Evolutionary conservation across 2,888 invertebrate genomes (phyloP).

Genomic region (Diadegma fenestrale): DNA sequence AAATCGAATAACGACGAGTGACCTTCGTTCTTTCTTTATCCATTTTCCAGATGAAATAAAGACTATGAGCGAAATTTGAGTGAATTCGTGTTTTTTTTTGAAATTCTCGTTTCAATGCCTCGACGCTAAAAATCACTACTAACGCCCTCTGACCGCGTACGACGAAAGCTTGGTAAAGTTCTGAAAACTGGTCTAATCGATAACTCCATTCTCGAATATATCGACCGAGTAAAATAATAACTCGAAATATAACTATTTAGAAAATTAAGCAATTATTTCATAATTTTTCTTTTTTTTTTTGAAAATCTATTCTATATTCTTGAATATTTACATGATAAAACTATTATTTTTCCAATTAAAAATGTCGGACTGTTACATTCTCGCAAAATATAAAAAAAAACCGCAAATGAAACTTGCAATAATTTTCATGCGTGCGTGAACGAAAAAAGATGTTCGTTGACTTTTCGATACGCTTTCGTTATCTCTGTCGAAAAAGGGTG

Average conservation of each 20-base stretch:
- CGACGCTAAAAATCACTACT: background rate
- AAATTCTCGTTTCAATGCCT: background rate
- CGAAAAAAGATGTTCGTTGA: slow-evolving; percentile 11
- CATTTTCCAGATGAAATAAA: background rate
- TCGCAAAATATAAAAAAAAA: background rate
- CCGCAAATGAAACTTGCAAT: background rate
- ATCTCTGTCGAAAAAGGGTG: slow-evolving; percentile 51
- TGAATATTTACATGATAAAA: background rate
- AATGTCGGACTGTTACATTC: background rate
- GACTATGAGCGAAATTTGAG: background rate
- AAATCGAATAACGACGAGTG: slow-evolving; percentile 11
- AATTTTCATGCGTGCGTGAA: slow-evolving; percentile 39
- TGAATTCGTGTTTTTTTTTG: background rate
- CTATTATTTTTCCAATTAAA: background rate
- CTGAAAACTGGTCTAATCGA: background rate
- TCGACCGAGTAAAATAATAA: background rate
- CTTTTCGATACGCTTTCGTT: slow-evolving; percentile 47
- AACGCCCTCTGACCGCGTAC: background rate
- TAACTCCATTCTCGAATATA: background rate
- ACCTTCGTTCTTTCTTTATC: background rate
- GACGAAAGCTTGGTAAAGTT: background rate
- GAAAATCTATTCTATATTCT: background rate
- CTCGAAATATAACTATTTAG: background rate
- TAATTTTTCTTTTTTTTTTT: background rate
- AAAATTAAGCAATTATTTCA: background rate